These are phyloP conservation scores for Formica selysi DNA, from an alignment of 1,140 invertebrate species.

Conservation along the genomic window DNA sequence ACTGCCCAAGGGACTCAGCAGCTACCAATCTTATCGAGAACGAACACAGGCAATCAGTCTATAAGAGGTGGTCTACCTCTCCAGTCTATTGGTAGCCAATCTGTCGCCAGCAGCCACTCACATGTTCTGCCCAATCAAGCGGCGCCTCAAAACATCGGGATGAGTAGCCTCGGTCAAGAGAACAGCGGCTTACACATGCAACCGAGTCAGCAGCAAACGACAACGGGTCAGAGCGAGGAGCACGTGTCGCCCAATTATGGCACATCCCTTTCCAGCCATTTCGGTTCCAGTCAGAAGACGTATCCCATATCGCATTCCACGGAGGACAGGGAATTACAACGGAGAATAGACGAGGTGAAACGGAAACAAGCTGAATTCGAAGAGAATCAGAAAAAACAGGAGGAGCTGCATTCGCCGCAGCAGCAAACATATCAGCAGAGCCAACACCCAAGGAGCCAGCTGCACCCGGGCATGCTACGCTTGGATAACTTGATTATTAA, in stretches of 20 bases:
- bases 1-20: constrained; percentile 71
- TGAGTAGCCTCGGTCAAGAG: constrained; percentile 37
- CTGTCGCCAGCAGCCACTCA: background rate
- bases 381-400: constrained; percentile 83
- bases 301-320: constrained; percentile 65
- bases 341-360: constrained; percentile 87
- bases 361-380: constrained; percentile 86
- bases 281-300: constrained; percentile 77
- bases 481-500: constrained; percentile 88
- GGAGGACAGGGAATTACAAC: constrained; percentile 86
- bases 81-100: constrained; percentile 31
- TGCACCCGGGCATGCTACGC: constrained; percentile 84
- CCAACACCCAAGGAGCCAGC: constrained; percentile 79
- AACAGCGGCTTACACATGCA: constrained; percentile 42
- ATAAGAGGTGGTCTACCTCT: constrained; percentile 61
- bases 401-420: constrained; percentile 80
- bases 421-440: constrained; percentile 77
- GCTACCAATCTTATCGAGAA: constrained; percentile 74
- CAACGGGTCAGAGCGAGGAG: constrained; percentile 70
- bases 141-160: constrained; percentile 36
- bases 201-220: constrained; percentile 53
- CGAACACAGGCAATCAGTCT: constrained; percentile 81
- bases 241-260: constrained; percentile 6
- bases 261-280: constrained; percentile 63
- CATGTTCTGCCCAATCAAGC: background rate